Evolutionary conservation across 2,797 vertebrate genomes (phyloP).

Genomic region (Tachyglossus aculeatus): DNA sequence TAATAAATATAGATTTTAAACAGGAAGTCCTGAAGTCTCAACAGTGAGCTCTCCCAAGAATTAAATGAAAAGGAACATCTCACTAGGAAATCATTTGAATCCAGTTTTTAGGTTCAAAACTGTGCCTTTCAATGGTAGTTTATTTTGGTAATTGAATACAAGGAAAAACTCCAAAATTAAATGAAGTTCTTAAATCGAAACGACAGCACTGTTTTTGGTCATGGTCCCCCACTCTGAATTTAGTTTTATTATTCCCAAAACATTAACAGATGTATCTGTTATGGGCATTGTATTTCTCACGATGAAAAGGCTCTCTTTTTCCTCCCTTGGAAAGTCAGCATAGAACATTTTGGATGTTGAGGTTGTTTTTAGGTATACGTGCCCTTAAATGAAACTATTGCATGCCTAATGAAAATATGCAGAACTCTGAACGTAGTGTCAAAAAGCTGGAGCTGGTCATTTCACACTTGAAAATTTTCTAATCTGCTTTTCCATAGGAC

Average conservation of each 20-base stretch:
- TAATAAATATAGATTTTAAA: neutral
- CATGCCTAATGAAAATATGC: slow-evolving; percentile 13
- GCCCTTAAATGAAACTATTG: slow-evolving; percentile 10
- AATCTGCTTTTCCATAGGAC: slow-evolving; percentile 38
- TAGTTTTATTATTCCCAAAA: neutral
- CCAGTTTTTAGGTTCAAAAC: neutral
- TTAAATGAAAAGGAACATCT: too few species aligned
- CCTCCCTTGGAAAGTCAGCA: neutral
- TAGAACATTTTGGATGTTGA: neutral
- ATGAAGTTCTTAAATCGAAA: neutral
- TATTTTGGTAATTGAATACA: too few species aligned
- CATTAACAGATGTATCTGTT: neutral
- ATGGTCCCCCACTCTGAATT: neutral
- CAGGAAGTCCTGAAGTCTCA: neutral
- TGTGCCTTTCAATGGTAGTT: neutral
- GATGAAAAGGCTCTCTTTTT: neutral
- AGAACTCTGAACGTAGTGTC: neutral
- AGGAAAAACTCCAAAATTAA: too few species aligned
- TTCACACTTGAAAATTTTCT: slow-evolving; percentile 23
- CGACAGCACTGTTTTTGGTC: too few species aligned
- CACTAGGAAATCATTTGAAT: too few species aligned
- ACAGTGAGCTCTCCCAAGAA: too few species aligned
- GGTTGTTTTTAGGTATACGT: slow-evolving; percentile 20
- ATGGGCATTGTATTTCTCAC: neutral
- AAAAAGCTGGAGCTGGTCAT: slow-evolving; percentile 3